Evolutionary conservation across 2,888 invertebrate genomes (phyloP), one percentile per base, ranked within the genome.

Genomic region (Drosophila colorata): DNA sequence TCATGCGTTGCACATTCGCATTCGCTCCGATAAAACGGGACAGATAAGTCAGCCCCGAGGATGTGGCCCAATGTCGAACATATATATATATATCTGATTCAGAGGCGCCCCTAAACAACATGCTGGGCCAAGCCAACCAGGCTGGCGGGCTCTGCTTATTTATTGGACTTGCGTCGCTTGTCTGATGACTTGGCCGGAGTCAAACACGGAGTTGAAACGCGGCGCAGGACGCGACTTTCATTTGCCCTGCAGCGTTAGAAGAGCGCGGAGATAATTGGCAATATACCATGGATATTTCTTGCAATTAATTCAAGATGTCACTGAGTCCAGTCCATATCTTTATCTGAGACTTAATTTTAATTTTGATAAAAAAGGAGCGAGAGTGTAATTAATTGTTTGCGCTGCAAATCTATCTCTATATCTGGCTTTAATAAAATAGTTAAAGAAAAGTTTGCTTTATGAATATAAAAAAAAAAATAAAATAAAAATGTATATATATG

Each of bases 1-100:
- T 88, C 87, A 88, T 80, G 87, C 87, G 84, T 86, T 77, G 78
- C 86, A 78, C 74, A 75, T 74, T 81, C 79, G 70, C 71, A 70
- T 78, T 74, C 53, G 71, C 69, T 53, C 64, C 55, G 86, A 83
- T 74, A 73, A 71, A 84, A 83, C 72, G 68, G 64, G 18, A 23
- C 65, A 53, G 83, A 84, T 83, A 84, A 68, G 20, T 70, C 47
- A 55, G 57, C 57, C 74, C 76, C 74, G 70, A 81, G 75, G 84
- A 84, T 83, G 77, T 80, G 67, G 67, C 55, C 31, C 48, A 69
- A 71, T 74, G 65, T 66, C 64, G 69, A 73, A 79, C 33, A 13
- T 4, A 28, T 25, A 25, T 5, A 25, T 28, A 33, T 33, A 33
- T 78, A 78, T 72, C 78, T 79, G 80, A 81, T 81, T 80, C 70